These are phyloP conservation scores for Trematomus loennbergii DNA, from an alignment of 2,113 vertebrate species.

Conservation along the genomic window DNA sequence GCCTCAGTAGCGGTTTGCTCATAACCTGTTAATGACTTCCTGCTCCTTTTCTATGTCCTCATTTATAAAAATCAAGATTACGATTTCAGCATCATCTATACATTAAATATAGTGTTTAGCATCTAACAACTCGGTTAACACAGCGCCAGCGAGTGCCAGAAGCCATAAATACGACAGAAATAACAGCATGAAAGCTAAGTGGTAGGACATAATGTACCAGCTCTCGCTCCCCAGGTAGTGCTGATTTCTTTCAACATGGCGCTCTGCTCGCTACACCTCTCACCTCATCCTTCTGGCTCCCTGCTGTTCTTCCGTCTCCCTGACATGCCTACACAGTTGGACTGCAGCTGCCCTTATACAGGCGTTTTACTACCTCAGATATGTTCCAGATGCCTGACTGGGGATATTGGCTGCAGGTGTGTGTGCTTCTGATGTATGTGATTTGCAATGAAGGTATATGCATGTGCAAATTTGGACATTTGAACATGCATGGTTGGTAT, in stretches of 20 bases:
- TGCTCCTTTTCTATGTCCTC: conserved; percentile 17
- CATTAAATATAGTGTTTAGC: conserved; percentile 41
- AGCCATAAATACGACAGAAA: conserved; percentile 58
- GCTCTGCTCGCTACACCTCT: conserved; percentile 62
- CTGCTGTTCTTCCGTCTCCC: conserved; percentile 68
- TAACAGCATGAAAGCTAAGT: conserved; percentile 67
- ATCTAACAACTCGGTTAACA: conserved; percentile 49
- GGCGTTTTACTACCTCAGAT: conserved; percentile 53
- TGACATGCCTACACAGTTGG: conserved; percentile 67
- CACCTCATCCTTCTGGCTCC: conserved; percentile 68
- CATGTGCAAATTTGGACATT: conserved; percentile 2
- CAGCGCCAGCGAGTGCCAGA: conserved; percentile 48
- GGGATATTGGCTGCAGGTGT: conserved; percentile 11
- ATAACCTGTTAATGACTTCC: background rate
- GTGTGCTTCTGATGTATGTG: conserved; percentile 46
- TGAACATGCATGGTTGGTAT: conserved; percentile 3
- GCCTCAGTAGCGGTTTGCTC: background rate
- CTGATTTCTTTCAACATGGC: conserved; percentile 73
- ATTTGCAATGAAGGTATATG: background rate
- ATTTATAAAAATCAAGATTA: conserved; percentile 21
- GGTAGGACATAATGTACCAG: conserved; percentile 65
- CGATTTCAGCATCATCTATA: conserved; percentile 29
- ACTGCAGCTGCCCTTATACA: conserved; percentile 57
- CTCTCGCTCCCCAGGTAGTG: conserved; percentile 61
- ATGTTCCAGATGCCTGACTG: conserved; percentile 76